Base-by-base conservation (phyloP, 1,140 invertebrate genomes). In the Achroia grisella region DNA sequence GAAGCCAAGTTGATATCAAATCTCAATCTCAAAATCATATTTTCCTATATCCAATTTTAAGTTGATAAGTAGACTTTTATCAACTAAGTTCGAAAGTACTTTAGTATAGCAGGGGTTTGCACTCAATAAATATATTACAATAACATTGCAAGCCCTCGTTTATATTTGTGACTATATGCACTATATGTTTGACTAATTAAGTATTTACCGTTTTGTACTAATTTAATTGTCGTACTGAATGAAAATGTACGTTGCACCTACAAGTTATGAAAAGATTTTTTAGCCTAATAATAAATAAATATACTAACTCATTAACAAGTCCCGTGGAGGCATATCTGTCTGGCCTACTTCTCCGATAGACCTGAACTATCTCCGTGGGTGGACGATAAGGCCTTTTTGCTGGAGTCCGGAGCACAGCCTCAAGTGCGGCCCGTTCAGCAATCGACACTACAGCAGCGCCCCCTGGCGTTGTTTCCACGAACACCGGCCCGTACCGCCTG, bases 311-410 rank as follows among this genome's bases (percentile, higher is more conserved):
- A 73, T 95, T 95, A 9, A 93, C 91, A 28, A 95, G 88, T 48
- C 94, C 94, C 23, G 91, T 88, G 59, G 91, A 93, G 11, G 93
- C 90, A 72, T 95, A 96, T 68, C 92, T 88, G 76, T 95, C 94
- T 0, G 90, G 92, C 9, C 91, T 86, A n/a, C 88, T 89, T 23
- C 80, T 87, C 10, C 95, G 88, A 72, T 96, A 96, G 59, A 91
- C 87, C 6, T 91, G 90, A 30, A 95, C 91, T 39, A 95, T 92
- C 75, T 94, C 93, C 1, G 94, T 94, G 13, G 93, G 92, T 14
- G 95, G 94, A 17, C 96, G 87, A 48, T 93, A 88, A 0, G 96
- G 95, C 67, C 91, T 93, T 61, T 90, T 91, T 27, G 91, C 91
- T 1, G 88, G 88, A 23, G 89, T 88, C 42, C 90, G 90, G 10